phyloP scores from a whole-genome alignment of 2,888 invertebrate genomes.

The Prenolepis imparis region DNA sequence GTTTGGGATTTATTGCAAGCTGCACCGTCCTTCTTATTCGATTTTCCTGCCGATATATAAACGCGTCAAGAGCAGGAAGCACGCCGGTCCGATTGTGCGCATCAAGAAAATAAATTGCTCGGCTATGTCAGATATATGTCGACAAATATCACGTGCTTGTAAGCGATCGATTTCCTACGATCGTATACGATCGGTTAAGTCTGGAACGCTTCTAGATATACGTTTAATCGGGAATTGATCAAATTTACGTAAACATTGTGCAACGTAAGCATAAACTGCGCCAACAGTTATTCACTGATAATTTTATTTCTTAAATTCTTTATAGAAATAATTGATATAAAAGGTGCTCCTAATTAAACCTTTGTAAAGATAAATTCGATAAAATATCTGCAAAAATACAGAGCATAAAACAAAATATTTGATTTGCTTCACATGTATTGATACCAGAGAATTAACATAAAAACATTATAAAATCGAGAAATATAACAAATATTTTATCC shows the following conservation, averaged over 20 bases:
- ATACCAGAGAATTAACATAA: not conserved
- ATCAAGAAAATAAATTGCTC: slow-evolving; percentile 47
- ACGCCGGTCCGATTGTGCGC: slow-evolving; percentile 30
- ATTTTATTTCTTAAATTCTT: not conserved
- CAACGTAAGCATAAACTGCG: not conserved
- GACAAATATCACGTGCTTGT: slow-evolving; percentile 10
- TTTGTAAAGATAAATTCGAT: not conserved
- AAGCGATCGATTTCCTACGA: slow-evolving; percentile 16
- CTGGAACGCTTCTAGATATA: not conserved
- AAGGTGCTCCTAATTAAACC: not conserved
- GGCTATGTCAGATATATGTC: slow-evolving; percentile 24
- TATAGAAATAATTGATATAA: not conserved
- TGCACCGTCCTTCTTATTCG: slow-evolving; percentile 41
- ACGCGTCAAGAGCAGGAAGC: slow-evolving; percentile 46
- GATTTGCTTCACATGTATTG: not conserved
- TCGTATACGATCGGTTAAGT: not conserved
- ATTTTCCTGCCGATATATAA: slow-evolving; percentile 52
- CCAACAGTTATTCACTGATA: not conserved
- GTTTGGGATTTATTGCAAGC: slow-evolving; percentile 57
- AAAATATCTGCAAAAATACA: not conserved
- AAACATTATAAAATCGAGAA: not conserved
- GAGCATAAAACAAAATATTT: not conserved
- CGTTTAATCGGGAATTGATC: not conserved
- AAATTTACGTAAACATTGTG: not conserved
- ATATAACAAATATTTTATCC: not conserved